Conservation (phyloP, 1,140 invertebrate genomes). For the Eueides isabella region DNA sequence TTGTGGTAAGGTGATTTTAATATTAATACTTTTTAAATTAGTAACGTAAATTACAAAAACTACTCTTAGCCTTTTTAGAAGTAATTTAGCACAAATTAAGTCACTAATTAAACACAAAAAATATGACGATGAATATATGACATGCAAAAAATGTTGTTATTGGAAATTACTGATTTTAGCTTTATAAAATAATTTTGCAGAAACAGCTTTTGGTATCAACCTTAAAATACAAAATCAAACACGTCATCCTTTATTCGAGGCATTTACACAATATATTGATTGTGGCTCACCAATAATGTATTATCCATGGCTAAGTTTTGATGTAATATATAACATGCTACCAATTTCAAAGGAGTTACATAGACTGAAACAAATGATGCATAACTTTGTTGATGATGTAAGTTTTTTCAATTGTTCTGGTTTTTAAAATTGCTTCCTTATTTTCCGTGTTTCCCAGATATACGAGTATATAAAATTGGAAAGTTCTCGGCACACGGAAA, state of each 20-base stretch:
- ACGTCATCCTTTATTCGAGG: constrained; percentile 7
- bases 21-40: background rate
- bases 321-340: background rate
- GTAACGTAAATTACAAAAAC: too few relatives aligned
- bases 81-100: too few relatives aligned
- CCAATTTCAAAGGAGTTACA: background rate
- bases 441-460: too few relatives aligned
- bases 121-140: too few relatives aligned
- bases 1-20: background rate
- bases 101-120: too few relatives aligned
- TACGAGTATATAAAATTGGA: too few relatives aligned
- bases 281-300: background rate
- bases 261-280: background rate
- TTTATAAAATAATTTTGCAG: background rate
- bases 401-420: background rate
- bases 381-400: constrained; percentile 11
- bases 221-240: background rate
- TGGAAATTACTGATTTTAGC: too few relatives aligned
- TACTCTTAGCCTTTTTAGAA: too few relatives aligned
- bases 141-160: too few relatives aligned
- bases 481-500: too few relatives aligned
- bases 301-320: background rate
- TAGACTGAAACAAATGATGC: background rate
- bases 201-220: constrained; percentile 9
- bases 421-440: too few relatives aligned